phyloP scores from a whole-genome alignment of 2,888 invertebrate genomes.

The Polyommatus icarus region DNA sequence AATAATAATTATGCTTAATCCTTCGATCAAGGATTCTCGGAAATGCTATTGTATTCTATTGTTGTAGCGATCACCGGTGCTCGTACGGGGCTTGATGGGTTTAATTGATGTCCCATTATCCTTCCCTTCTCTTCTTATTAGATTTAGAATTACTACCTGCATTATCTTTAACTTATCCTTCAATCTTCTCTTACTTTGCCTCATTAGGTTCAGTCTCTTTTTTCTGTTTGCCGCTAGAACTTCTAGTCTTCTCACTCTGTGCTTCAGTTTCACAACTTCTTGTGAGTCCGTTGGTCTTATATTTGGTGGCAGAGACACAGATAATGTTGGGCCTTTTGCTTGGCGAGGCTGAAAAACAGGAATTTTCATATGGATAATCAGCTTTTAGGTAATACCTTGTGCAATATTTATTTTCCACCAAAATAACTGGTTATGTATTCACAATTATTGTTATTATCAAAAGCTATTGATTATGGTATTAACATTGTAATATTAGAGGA shows the following conservation, averaged over 20 bases:
- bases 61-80: too few relatives aligned
- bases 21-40: too few relatives aligned
- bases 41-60: too few relatives aligned
- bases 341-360: constrained; percentile 57
- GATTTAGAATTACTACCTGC: constrained; percentile 57
- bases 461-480: too few relatives aligned
- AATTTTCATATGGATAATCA: background rate
- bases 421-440: too few relatives aligned
- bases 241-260: constrained; percentile 59
- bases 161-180: constrained; percentile 55
- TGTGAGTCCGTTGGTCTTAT: constrained; percentile 55
- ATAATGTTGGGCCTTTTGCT: constrained; percentile 56
- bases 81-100: too few relatives aligned
- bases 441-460: too few relatives aligned
- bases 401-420: too few relatives aligned
- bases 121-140: constrained; percentile 47
- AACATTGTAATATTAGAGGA: background rate
- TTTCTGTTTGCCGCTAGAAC: constrained; percentile 59
- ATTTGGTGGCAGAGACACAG: constrained; percentile 49
- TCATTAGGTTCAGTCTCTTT: constrained; percentile 55
- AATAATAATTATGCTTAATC: background rate
- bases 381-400: background rate
- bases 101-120: background rate
- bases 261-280: constrained; percentile 60
- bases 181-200: constrained; percentile 56